These are phyloP conservation scores for Bellardia bayeri DNA, from an alignment of 2,888 invertebrate species.

Conservation along the genomic window DNA sequence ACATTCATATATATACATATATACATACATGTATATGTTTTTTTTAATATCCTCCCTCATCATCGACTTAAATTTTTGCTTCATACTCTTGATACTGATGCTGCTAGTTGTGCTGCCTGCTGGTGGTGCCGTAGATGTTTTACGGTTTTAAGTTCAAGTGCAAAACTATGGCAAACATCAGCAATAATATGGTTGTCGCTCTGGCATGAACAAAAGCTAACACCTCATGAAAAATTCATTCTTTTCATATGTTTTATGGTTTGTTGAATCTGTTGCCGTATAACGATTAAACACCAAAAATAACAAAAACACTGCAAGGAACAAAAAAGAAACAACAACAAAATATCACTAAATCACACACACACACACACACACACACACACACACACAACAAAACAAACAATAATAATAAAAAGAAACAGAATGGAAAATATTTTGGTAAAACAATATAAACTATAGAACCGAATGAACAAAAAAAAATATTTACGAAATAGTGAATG, in stretches of 20 bases:
- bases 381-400: slow-evolving; percentile 50
- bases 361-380: slow-evolving; percentile 41
- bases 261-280: slow-evolving; percentile 80
- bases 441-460: slow-evolving; percentile 56
- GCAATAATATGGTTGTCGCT: slow-evolving; percentile 71
- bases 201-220: slow-evolving; percentile 80
- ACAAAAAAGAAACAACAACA: slow-evolving; percentile 40
- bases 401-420: slow-evolving; percentile 56
- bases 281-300: slow-evolving; percentile 72
- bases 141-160: slow-evolving; percentile 75
- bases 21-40: slow-evolving; percentile 1
- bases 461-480: slow-evolving; percentile 12
- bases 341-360: slow-evolving; percentile 46
- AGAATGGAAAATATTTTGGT: slow-evolving; percentile 51
- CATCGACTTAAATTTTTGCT: slow-evolving; percentile 9
- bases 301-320: background rate
- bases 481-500: slow-evolving; percentile 54
- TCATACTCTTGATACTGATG: background rate
- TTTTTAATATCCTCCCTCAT: slow-evolving; percentile 56
- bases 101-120: background rate
- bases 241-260: slow-evolving; percentile 82
- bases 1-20: background rate
- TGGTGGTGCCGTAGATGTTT: slow-evolving; percentile 46
- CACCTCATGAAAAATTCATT: slow-evolving; percentile 83
- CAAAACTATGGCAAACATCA: slow-evolving; percentile 71